Percentiles rank a stretch among this genome's conserved stretches.
These are phyloP conservation scores for Manis crassicaudata DNA, from an alignment of 2,797 vertebrate genomes.

Conservation along the genomic window DNA sequence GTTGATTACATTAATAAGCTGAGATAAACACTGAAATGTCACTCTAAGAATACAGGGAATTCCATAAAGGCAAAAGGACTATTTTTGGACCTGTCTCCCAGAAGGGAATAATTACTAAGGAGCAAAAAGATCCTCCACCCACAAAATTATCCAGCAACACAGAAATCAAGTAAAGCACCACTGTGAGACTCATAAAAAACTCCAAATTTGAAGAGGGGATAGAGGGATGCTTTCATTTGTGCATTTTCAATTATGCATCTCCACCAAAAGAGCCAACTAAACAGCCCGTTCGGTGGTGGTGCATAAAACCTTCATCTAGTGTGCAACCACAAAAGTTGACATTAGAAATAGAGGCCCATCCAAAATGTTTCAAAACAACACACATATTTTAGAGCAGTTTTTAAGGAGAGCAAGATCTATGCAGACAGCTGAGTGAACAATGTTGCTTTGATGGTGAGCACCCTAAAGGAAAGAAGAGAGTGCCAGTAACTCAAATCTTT, in stretches of 20 bases:
- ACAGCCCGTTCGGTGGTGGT: background rate
- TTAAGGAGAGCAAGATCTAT: constrained; percentile 5
- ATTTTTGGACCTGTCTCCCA: background rate
- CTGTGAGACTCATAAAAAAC: background rate
- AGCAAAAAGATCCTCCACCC: background rate
- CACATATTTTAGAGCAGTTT: constrained; percentile 16
- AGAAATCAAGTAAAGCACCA: constrained; percentile 29
- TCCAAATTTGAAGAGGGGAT: constrained; percentile 9
- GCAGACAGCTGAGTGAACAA: constrained; percentile 13
- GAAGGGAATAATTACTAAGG: constrained; percentile 36
- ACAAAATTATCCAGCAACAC: background rate
- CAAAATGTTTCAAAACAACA: constrained; percentile 26
- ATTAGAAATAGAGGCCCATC: background rate
- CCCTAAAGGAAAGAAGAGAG: background rate
- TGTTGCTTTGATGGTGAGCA: constrained; percentile 19
- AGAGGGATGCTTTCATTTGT: constrained; percentile 27
- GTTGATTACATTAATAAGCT: background rate
- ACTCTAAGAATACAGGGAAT: constrained; percentile 5
- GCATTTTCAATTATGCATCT: constrained; percentile 42
- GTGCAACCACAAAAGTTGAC: constrained; percentile 41
- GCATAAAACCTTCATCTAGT: constrained; percentile 14
- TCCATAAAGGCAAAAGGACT: background rate
- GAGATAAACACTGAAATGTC: constrained; percentile 3
- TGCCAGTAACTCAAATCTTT: constrained; percentile 37
- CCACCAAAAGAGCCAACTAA: constrained; percentile 51